phyloP scores from a whole-genome alignment of 2,888 invertebrate species.

The Eupeodes luniger region DNA sequence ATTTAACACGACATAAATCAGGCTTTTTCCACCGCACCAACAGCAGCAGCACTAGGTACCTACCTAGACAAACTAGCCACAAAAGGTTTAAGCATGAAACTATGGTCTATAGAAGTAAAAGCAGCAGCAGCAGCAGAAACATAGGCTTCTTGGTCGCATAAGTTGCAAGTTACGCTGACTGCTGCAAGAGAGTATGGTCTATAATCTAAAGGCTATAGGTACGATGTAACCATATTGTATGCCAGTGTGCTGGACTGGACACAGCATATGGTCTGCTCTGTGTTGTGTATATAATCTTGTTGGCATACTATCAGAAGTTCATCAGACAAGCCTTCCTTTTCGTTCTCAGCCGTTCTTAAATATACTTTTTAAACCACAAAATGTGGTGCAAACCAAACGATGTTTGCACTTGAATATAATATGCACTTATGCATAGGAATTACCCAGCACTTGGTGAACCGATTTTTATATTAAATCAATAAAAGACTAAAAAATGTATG shows the following conservation, averaged over 20 bases:
- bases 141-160: slow-evolving; percentile 55
- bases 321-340: slow-evolving; percentile 25
- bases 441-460: background rate
- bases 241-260: slow-evolving; percentile 1
- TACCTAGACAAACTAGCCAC: slow-evolving; percentile 41
- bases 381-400: slow-evolving; percentile 61
- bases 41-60: slow-evolving; percentile 8
- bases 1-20: slow-evolving; percentile 81
- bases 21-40: slow-evolving; percentile 77
- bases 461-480: slow-evolving; percentile 64
- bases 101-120: slow-evolving; percentile 9
- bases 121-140: slow-evolving; percentile 3
- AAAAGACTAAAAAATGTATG: slow-evolving; percentile 7
- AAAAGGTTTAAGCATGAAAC: slow-evolving; percentile 45
- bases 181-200: slow-evolving; percentile 14
- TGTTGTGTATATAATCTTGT: slow-evolving; percentile 7
- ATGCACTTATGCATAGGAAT: background rate
- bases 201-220: slow-evolving; percentile 27
- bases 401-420: slow-evolving; percentile 40
- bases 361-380: slow-evolving; percentile 66
- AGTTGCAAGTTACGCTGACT: slow-evolving; percentile 27
- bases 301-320: slow-evolving; percentile 43
- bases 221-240: slow-evolving; percentile 50
- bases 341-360: slow-evolving; percentile 12
- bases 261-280: slow-evolving; percentile 24